Percentiles rank a stretch among this genome's conserved stretches.
Conservation (phyloP, 2,113 vertebrate genomes). For the Microtus pennsylvanicus region DNA sequence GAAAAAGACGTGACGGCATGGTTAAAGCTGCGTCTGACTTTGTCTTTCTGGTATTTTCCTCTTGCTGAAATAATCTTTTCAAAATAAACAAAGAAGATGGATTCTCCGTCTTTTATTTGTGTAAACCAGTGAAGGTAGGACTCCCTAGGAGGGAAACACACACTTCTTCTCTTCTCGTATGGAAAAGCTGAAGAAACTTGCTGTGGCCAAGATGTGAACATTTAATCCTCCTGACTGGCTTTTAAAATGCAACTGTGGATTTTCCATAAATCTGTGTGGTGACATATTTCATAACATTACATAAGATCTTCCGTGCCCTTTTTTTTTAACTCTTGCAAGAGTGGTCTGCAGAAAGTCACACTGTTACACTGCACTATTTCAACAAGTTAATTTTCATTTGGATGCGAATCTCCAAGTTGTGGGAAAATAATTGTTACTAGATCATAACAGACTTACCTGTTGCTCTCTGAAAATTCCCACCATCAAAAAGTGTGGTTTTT, state of each 20-base stretch:
- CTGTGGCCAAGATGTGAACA: constrained; percentile 64
- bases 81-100: constrained; percentile 66
- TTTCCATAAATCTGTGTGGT: constrained; percentile 77
- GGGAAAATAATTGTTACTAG: constrained; percentile 69
- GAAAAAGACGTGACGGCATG: constrained; percentile 54
- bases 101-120: constrained; percentile 53
- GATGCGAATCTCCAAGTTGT: constrained; percentile 67
- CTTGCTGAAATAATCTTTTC: constrained; percentile 43
- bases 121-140: constrained; percentile 1
- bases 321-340: constrained; percentile 64
- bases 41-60: constrained; percentile 67
- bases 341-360: constrained; percentile 74
- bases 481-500: constrained; percentile 56
- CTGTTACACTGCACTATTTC: constrained; percentile 52
- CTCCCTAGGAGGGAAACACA: background rate
- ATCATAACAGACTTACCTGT: constrained; percentile 81
- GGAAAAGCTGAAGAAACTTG: constrained; percentile 58
- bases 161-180: background rate
- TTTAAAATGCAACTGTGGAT: constrained; percentile 68
- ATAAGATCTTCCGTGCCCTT: constrained; percentile 61
- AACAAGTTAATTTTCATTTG: constrained; percentile 78
- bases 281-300: constrained; percentile 76
- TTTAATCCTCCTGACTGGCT: constrained; percentile 62
- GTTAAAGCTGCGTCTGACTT: constrained; percentile 68
- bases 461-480: constrained; percentile 77